A percentile compares a stretch with the other conserved stretches of the same genome.
Conservation (phyloP, 2,113 vertebrate species). For the Nansenia antarctica region DNA sequence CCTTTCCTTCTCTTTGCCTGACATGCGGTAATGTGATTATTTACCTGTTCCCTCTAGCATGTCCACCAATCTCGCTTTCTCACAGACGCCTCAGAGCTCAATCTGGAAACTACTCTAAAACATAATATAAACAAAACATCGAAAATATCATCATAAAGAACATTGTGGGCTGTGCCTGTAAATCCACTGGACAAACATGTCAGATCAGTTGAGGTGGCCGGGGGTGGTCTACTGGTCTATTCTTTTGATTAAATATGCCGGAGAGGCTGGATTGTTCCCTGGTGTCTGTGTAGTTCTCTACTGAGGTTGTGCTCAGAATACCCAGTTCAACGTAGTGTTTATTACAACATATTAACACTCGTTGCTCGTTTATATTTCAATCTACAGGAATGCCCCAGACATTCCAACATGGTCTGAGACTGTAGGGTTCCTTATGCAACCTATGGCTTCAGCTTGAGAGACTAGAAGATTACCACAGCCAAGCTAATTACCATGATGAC, state of each 20-base stretch:
- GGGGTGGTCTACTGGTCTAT: too few relatives aligned
- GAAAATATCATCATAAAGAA: too few relatives aligned
- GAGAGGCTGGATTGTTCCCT: too few relatives aligned
- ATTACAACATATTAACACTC: too few relatives aligned
- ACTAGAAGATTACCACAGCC: slow-evolving; percentile 61
- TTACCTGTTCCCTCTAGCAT: slow-evolving; percentile 62
- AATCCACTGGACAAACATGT: too few relatives aligned
- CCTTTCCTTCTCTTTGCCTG: slow-evolving; percentile 49
- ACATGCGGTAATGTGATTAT: slow-evolving; percentile 62
- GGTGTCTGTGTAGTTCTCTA: too few relatives aligned
- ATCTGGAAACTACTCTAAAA: slow-evolving; percentile 15
- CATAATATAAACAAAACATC: slow-evolving; percentile 28
- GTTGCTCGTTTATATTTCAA: too few relatives aligned
- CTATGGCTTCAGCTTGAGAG: slow-evolving; percentile 34
- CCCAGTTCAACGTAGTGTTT: too few relatives aligned
- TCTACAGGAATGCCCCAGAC: slow-evolving; percentile 35
- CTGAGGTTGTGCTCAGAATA: too few relatives aligned
- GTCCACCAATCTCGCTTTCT: slow-evolving; percentile 57
- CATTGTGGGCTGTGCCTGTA: too few relatives aligned
- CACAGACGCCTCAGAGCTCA: slow-evolving; percentile 26
- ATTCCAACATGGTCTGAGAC: slow-evolving; percentile 43
- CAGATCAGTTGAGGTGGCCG: too few relatives aligned
- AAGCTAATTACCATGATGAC: slow-evolving; percentile 66
- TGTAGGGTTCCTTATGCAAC: slow-evolving; percentile 49
- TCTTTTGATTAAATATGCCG: too few relatives aligned